These are phyloP conservation scores for Eurois occulta DNA, from an alignment of 2,888 invertebrate species.

Conservation along the genomic window DNA sequence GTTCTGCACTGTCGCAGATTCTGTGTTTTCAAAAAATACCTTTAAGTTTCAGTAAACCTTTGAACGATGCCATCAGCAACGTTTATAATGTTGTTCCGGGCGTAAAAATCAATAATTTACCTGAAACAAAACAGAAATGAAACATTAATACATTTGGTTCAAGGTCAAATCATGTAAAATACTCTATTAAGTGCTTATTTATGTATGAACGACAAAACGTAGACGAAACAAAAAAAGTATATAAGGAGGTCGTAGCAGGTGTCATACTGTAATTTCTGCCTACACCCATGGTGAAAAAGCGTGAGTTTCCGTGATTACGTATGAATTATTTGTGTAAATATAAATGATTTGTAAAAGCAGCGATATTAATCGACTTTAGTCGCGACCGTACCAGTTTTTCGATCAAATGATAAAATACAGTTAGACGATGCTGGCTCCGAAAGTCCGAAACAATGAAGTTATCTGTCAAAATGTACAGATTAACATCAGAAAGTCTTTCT, in stretches of 20 bases:
- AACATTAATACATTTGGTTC: conserved; percentile 14
- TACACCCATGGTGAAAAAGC: not conserved
- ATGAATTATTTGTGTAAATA: no score
- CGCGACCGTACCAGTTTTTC: conserved; percentile 10
- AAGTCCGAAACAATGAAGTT: conserved; percentile 42
- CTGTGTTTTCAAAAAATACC: not conserved
- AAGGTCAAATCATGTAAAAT: not conserved
- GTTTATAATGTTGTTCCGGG: not conserved
- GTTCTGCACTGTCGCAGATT: no score
- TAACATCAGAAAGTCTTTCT: conserved; percentile 41
- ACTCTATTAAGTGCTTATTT: not conserved
- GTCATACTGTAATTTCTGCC: not conserved
- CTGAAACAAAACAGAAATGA: conserved; percentile 39
- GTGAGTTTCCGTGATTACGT: not conserved
- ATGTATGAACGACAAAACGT: not conserved
- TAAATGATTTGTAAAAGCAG: not conserved
- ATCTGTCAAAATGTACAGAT: conserved; percentile 43
- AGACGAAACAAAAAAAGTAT: not conserved
- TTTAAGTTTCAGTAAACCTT: not conserved
- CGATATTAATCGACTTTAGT: not conserved
- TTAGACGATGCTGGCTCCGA: conserved; percentile 21
- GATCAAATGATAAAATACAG: conserved; percentile 37
- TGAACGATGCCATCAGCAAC: not conserved
- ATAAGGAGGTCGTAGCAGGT: no score
- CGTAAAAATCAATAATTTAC: conserved; percentile 20